Evolutionary conservation across 92 coral and sea anemone genomes (phyloP).

Genomic region (Muricea muricata): DNA sequence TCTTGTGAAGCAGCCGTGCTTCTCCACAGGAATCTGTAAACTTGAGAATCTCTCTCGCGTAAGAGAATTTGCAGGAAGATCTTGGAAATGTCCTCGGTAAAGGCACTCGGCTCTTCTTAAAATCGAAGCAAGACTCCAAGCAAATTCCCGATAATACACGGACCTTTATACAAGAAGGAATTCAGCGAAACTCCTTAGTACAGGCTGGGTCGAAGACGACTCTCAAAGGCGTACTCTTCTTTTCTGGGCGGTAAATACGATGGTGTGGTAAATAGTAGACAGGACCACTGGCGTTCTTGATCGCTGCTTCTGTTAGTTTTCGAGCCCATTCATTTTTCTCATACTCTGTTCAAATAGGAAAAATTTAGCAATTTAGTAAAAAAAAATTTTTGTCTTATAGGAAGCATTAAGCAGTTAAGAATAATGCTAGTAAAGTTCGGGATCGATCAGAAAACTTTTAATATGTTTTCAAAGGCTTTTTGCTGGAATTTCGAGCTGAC

Average conservation of each 20-base stretch:
- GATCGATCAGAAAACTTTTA: too few relatives aligned
- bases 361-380: too few relatives aligned
- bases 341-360: too few relatives aligned
- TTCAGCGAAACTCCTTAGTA: conserved; percentile 50
- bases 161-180: conserved; percentile 58
- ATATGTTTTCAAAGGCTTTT: too few relatives aligned
- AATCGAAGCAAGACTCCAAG: conserved; percentile 50
- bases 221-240: conserved; percentile 48
- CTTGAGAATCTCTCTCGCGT: conserved; percentile 44
- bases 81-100: conserved; percentile 49
- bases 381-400: too few relatives aligned
- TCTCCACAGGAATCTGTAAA: conserved; percentile 55
- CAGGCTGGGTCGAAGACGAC: conserved; percentile 57
- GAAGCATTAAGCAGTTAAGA: too few relatives aligned
- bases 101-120: conserved; percentile 42
- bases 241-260: conserved; percentile 25
- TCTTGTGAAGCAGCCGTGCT: conserved; percentile 34
- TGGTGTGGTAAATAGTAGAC: conserved; percentile 54
- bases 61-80: conserved; percentile 52
- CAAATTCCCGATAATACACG: conserved; percentile 52
- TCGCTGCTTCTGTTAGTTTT: conserved; percentile 18
- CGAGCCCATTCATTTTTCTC: conserved; percentile 48
- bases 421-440: too few relatives aligned
- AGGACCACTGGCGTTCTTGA: neutral
- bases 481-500: too few relatives aligned